Conservation (phyloP, 2,888 invertebrate genomes). For the Furcula furcula region DNA sequence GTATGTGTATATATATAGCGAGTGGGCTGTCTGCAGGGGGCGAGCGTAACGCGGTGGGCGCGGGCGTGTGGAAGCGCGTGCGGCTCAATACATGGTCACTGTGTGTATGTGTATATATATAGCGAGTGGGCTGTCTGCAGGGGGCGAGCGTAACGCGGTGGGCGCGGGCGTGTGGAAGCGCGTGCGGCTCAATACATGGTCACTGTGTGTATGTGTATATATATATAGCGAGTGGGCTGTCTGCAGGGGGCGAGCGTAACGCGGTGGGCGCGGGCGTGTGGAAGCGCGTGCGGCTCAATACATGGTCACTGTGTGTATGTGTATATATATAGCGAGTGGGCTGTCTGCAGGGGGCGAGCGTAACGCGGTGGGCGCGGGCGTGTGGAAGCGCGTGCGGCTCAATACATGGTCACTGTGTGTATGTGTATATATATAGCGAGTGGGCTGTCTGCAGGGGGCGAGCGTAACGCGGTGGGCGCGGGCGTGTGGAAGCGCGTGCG, state of each 20-base stretch:
- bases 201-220: no score
- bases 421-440: neutral
- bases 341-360: conserved; percentile 80
- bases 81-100: no score
- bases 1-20: neutral
- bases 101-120: neutral
- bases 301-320: no score
- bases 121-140: conserved; percentile 6
- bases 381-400: conserved; percentile 96
- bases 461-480: conserved; percentile 94
- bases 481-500: conserved; percentile 96
- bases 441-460: conserved; percentile 62
- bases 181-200: conserved; percentile 94
- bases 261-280: conserved; percentile 96
- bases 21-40: conserved; percentile 50
- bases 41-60: conserved; percentile 93
- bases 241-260: conserved; percentile 85
- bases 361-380: conserved; percentile 94
- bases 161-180: conserved; percentile 96
- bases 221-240: conserved; percentile 1
- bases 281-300: conserved; percentile 96
- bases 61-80: conserved; percentile 96
- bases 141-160: conserved; percentile 91
- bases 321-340: neutral
- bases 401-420: no score